Evolutionary conservation across 2,888 invertebrate genomes (phyloP).

Genomic region (Microplitis manilae): DNA sequence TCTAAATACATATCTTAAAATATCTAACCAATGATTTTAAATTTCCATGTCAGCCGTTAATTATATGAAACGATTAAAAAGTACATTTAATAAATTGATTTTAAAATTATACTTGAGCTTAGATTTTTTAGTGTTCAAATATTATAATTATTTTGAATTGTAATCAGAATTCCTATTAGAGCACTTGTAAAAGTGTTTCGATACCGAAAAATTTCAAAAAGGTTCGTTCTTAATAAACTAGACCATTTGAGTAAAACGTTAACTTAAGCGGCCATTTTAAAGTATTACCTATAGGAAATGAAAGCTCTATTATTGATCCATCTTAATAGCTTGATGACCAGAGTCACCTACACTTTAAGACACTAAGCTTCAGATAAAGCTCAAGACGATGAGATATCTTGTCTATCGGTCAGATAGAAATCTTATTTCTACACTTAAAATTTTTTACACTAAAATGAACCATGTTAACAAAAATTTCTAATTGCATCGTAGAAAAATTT

Average conservation of each 20-base stretch:
- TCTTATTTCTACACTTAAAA: constrained; percentile 31
- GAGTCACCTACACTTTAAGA: constrained; percentile 62
- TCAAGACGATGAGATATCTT: constrained; percentile 40
- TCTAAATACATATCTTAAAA: too few relatives aligned
- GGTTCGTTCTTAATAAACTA: background rate
- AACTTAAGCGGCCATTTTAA: constrained; percentile 65
- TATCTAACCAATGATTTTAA: too few relatives aligned
- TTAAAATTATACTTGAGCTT: too few relatives aligned
- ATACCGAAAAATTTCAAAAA: too few relatives aligned
- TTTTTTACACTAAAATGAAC: background rate
- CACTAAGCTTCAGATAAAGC: constrained; percentile 48
- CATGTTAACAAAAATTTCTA: background rate
- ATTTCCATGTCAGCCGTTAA: too few relatives aligned
- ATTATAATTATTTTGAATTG: too few relatives aligned
- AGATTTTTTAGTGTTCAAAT: too few relatives aligned
- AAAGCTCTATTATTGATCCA: constrained; percentile 63
- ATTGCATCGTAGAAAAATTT: background rate
- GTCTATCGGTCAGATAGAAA: constrained; percentile 52
- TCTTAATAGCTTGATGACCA: constrained; percentile 49
- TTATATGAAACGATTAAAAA: too few relatives aligned
- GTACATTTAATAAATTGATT: too few relatives aligned
- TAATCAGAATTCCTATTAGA: too few relatives aligned
- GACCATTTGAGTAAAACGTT: too few relatives aligned
- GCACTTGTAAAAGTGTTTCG: too few relatives aligned
- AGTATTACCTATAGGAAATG: constrained; percentile 39